phyloP scores from a whole-genome alignment of 2,888 invertebrate species.

The Eulithis testata region DNA sequence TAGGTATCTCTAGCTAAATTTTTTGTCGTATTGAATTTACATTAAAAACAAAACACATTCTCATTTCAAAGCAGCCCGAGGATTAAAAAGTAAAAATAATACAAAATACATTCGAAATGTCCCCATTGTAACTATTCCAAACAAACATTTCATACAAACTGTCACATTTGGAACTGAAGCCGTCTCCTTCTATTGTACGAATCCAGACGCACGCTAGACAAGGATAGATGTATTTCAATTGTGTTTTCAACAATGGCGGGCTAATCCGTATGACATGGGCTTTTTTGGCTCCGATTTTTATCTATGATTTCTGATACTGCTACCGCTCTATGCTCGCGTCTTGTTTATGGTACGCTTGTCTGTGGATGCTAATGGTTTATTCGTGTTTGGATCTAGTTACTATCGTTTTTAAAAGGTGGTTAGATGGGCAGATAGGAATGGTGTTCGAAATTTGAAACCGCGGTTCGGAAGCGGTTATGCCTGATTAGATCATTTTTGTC shows the following conservation, averaged over 20 bases:
- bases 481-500: constrained; percentile 31
- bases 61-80: constrained; percentile 54
- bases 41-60: constrained; percentile 26
- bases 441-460: constrained; percentile 52
- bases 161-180: constrained; percentile 81
- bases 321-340: constrained; percentile 54
- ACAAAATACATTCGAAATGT: constrained; percentile 64
- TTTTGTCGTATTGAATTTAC: not conserved
- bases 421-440: constrained; percentile 48
- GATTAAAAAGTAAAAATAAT: constrained; percentile 79
- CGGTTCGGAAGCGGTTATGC: constrained; percentile 41
- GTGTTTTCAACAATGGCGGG: constrained; percentile 76
- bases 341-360: constrained; percentile 63
- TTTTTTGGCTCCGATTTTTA: constrained; percentile 71
- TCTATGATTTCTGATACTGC: constrained; percentile 76
- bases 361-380: constrained; percentile 70
- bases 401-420: constrained; percentile 65
- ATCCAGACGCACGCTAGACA: constrained; percentile 51
- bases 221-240: constrained; percentile 76
- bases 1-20: no score
- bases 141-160: constrained; percentile 82
- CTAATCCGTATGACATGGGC: constrained; percentile 79
- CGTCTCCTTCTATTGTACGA: constrained; percentile 57
- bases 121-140: constrained; percentile 73
- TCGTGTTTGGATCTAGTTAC: constrained; percentile 77